These are phyloP conservation scores for Zosterops lateralis DNA, from an alignment of 2,113 vertebrate species.

Conservation along the genomic window DNA sequence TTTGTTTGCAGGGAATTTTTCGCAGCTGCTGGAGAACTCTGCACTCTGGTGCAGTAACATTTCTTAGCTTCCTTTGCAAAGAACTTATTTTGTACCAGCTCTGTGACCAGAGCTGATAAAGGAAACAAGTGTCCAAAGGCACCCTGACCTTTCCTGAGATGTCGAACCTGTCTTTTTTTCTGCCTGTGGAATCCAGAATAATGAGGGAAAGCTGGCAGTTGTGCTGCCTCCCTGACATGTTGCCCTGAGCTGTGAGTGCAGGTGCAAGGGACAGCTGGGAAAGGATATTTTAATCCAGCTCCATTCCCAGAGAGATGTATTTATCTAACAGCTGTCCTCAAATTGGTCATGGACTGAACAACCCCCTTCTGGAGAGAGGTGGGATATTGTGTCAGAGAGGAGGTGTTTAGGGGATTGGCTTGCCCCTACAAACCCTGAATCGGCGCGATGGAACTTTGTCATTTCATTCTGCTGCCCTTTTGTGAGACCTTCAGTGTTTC, in stretches of 20 bases:
- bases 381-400: background rate
- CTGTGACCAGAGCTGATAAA: background rate
- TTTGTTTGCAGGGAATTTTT: background rate
- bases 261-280: constrained; percentile 7
- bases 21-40: background rate
- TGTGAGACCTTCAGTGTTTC: background rate
- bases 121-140: background rate
- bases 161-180: background rate
- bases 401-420: background rate
- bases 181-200: background rate
- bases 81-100: background rate
- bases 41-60: background rate
- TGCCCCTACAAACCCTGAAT: background rate
- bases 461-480: background rate
- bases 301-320: background rate
- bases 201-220: background rate
- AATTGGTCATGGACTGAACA: background rate
- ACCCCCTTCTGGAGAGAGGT: background rate
- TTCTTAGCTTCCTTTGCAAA: background rate
- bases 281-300: background rate
- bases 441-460: background rate
- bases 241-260: background rate
- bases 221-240: background rate
- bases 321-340: constrained; percentile 1
- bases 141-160: background rate